Conservation (phyloP, 2,113 vertebrate species). For the Arenaria interpres region DNA sequence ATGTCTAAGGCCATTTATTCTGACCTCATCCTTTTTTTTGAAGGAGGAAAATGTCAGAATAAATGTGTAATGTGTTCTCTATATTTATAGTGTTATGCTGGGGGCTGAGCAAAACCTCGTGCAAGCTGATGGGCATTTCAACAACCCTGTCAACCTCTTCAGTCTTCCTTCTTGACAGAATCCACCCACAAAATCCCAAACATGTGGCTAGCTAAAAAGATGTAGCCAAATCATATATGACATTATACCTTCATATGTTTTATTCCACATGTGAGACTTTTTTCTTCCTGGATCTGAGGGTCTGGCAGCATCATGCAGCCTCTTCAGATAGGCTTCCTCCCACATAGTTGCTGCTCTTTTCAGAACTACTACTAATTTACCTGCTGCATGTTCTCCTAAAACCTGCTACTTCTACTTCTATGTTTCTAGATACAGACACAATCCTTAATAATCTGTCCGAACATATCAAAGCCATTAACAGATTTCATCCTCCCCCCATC, state of each 20-base stretch:
- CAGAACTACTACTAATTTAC: neutral
- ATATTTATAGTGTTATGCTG: neutral
- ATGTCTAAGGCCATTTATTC: neutral
- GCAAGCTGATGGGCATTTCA: neutral
- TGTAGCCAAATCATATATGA: neutral
- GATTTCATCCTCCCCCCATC: neutral
- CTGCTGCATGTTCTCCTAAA: neutral
- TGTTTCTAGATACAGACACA: neutral
- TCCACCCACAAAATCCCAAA: neutral
- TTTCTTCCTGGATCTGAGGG: neutral
- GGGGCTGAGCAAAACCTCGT: neutral
- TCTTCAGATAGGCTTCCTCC: neutral
- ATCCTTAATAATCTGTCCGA: neutral
- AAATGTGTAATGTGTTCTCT: neutral
- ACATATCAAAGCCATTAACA: neutral
- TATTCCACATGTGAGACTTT: rapidly evolving
- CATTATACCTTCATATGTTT: neutral
- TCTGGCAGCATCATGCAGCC: neutral
- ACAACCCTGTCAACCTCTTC: neutral
- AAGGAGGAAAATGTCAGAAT: neutral
- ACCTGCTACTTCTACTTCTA: neutral
- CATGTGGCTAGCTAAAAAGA: neutral
- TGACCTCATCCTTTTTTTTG: neutral
- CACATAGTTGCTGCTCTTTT: neutral
- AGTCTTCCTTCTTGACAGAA: neutral